These are phyloP conservation scores for Bos taurus DNA, from an alignment of 2,113 vertebrate genomes.

Conservation along the genomic window DNA sequence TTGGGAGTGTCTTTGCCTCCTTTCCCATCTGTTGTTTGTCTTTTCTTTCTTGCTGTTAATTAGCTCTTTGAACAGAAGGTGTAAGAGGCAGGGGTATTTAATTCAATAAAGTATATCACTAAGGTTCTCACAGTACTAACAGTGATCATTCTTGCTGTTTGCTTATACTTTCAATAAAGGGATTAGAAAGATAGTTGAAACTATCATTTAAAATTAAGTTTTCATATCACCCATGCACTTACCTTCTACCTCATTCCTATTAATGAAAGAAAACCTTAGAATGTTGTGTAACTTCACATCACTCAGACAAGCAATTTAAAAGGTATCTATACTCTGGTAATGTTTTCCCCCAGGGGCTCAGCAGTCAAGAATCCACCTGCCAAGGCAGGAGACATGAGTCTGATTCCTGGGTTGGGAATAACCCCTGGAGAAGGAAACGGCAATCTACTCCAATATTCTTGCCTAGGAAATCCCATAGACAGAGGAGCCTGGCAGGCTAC, in stretches of 20 bases:
- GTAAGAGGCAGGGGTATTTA: neutral
- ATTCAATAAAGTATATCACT: neutral
- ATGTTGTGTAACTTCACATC: neutral
- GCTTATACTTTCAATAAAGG: neutral
- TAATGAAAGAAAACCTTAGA: neutral
- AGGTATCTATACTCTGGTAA: neutral
- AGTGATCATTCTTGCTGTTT: neutral
- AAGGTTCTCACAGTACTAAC: neutral
- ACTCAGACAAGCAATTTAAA: neutral
- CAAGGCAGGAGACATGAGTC: neutral
- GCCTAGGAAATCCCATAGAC: neutral
- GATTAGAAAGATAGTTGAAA: neutral
- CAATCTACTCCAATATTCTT: neutral
- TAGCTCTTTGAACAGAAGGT: constrained; percentile 26
- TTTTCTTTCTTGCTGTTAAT: constrained; percentile 45
- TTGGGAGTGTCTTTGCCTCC: neutral
- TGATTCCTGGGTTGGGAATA: neutral
- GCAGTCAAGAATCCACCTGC: neutral
- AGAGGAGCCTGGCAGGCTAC: neutral
- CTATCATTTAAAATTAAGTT: neutral
- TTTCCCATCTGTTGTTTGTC: constrained; percentile 12
- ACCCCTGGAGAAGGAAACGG: neutral
- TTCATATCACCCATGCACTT: neutral
- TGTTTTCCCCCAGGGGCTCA: neutral
- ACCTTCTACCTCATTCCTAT: neutral